Evolutionary conservation across 2,888 invertebrate genomes (phyloP), one percentile per base, ranked within the genome.

Genomic region (Pseudeuparius sepicola): DNA sequence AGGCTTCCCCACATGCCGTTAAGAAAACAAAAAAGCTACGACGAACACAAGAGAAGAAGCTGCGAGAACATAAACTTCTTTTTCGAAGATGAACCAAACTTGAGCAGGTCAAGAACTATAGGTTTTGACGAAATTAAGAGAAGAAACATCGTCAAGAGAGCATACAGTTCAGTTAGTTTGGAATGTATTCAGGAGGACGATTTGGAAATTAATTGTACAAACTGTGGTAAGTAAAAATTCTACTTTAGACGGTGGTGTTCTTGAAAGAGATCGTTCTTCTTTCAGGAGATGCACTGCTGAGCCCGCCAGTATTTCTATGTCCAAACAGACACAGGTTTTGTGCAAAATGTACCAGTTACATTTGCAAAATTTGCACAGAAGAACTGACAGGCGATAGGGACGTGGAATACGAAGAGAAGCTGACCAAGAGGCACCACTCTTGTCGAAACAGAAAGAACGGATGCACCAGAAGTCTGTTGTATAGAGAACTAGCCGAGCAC

Each of bases 271-370:
- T n/a, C n/a, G n/a, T n/a, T n/a, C n/a, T n/a, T n/a, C n/a, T n/a
- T n/a, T n/a, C n/a, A n/a, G n/a, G n/a, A n/a, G n/a, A 41, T 3
- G 25, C 33, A 3, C 41, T 42, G 14, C 43, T 56, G 33, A 27
- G 47, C 12, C 48, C 53, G 4, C 56, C 54, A 7, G 53, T 55
- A 31, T 54, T 47, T 31, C 17, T 53, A 2, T 55, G 54, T 32
- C 30, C 27, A 11, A 43, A 45, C 9, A 47, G 43, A 3, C 53
- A 55, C 29, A 54, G 44, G 27, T 46, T 54, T 14, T 56, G 55
- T 35, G 13, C 33, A 3, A 39, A 39, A 12, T 55, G 55, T 32
- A 47, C 42, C 20, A 17, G 14, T 2, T 24, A 31, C 24, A 26
- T 31, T 3, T 56, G 56, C 31, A 43, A 41, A 28, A 4, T 46